Evolutionary conservation across 2,888 invertebrate genomes (phyloP), one percentile per base, ranked within the genome.

Genomic region (Carpatolechia fugitivella): DNA sequence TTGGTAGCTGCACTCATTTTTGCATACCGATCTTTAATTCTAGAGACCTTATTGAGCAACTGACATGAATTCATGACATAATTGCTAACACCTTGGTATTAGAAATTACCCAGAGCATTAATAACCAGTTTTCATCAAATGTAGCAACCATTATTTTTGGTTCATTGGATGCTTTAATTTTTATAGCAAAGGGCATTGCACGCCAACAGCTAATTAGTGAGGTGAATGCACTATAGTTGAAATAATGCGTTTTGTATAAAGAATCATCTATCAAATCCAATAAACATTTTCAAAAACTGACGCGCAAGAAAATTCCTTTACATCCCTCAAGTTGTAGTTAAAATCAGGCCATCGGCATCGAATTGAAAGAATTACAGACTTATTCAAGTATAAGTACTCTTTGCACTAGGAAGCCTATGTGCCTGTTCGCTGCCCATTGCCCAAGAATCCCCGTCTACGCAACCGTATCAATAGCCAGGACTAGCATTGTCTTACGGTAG

Each of bases 401-500:
- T 24, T n/a, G 38, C 7, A 38, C 14, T n/a, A 49, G 55, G 55
- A 55, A 55, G 51, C 16, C 29, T 38, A 52, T 31, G 11, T 24
- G 24, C 24, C 24, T 2, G 30, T 11, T 20, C 44, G n/a, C 41
- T 41, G 29, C 11, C 29, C 33, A 52, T 58, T 57, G 54, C 41
- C 53, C 51, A 56, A 55, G 35, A 44, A 30, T 51, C 35, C 24
- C 24, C 24, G 6, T 35, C 59, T 57, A 60, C 57, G 58, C 60
- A 64, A 60, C 44, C 38, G 55, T 54, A 54, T 53, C 54, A 41
- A 50, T 55, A 47, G 55, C 29, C 40, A 14, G 38, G 44, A 44
- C 36, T 36, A 51, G 59, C 56, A 60, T 64, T 60, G 62, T 61
- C 54, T 59, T 62, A 64, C 60, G 59, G 58, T 59, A 61, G 61